Percentiles rank a stretch among this genome's conserved stretches.
These are phyloP conservation scores for Wasmannia auropunctata DNA, from an alignment of 1,140 invertebrate genomes.

Conservation along the genomic window DNA sequence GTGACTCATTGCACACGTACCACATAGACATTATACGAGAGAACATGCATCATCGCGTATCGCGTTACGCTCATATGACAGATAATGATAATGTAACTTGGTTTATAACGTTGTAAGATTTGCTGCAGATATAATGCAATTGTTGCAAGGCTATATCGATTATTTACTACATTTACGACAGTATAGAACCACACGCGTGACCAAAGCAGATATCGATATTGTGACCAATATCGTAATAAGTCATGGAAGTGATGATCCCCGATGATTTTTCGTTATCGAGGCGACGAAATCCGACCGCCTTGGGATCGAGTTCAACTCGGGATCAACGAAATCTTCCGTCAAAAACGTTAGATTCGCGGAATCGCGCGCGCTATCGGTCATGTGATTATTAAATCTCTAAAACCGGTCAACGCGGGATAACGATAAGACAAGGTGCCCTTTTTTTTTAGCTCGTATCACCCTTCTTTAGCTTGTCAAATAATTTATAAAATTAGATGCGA, in stretches of 20 bases:
- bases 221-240: neutral
- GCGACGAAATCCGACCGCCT: neutral
- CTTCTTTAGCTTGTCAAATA: too few species aligned
- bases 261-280: neutral
- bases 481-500: neutral
- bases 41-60: too few species aligned
- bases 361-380: neutral
- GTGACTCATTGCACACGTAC: conserved; percentile 8
- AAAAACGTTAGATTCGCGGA: neutral
- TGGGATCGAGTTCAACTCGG: neutral
- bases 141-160: neutral
- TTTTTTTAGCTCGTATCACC: neutral
- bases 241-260: neutral
- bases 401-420: neutral
- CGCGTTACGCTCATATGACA: too few species aligned
- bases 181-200: neutral
- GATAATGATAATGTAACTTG: neutral
- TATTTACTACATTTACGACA: neutral
- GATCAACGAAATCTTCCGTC: conserved; percentile 10
- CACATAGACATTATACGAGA: neutral
- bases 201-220: neutral
- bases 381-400: neutral
- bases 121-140: neutral
- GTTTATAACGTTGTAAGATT: neutral
- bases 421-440: neutral